Conservation (phyloP, 64 coral and sea anemone species). For the Trachythela sp. region DNA sequence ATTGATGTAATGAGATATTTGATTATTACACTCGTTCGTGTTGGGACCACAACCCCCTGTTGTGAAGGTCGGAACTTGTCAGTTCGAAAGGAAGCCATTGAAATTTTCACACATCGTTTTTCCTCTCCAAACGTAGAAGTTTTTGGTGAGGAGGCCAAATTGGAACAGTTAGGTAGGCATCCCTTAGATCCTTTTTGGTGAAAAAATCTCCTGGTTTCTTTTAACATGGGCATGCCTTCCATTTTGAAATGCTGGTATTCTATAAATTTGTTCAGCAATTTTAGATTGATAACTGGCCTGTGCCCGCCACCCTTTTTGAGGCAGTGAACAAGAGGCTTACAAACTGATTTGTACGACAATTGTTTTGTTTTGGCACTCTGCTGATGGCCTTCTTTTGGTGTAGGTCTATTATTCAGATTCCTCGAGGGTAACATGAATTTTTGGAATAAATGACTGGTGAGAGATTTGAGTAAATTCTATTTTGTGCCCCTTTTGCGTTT, state of each 20-base stretch:
- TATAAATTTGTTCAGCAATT: not conserved
- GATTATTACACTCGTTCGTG: not conserved
- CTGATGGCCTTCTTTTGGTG: not conserved
- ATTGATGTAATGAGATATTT: not conserved
- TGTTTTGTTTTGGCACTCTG: not conserved
- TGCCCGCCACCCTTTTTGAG: not conserved
- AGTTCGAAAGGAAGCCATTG: not conserved
- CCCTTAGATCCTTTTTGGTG: not conserved
- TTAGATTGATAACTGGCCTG: slow-evolving; percentile 27
- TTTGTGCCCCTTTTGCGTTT: not conserved
- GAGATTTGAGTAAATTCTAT: not conserved
- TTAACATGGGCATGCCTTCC: not conserved
- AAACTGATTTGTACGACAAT: not conserved
- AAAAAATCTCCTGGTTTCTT: not conserved
- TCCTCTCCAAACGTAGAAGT: not conserved
- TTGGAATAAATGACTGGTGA: not conserved
- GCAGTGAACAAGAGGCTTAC: slow-evolving; percentile 6
- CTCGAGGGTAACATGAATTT: not conserved
- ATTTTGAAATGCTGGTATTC: slow-evolving; percentile 37
- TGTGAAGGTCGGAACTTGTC: not conserved
- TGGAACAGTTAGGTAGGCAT: no score
- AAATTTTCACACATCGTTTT: not conserved
- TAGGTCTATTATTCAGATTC: not conserved
- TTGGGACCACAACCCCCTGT: not conserved
- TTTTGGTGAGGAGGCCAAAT: not conserved